Conservation (phyloP, 2,797 vertebrate genomes). For the Pipistrellus nathusii region DNA sequence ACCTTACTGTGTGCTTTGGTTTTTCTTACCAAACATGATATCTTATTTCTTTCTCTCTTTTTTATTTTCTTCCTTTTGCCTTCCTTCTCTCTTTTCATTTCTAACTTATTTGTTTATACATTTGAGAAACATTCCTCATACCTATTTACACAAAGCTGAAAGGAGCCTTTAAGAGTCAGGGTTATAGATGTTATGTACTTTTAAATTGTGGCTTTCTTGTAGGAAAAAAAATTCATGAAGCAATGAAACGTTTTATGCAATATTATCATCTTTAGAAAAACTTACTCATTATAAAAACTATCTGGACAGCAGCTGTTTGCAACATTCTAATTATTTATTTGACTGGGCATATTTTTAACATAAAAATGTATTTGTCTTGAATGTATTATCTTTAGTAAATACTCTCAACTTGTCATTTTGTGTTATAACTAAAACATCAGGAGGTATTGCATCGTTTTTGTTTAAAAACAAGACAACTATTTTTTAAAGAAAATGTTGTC, state of each 20-base stretch:
- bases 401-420: slow-evolving; percentile 64
- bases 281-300: slow-evolving; percentile 79
- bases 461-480: neutral
- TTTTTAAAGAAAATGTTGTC: neutral
- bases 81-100: neutral
- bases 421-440: slow-evolving; percentile 73
- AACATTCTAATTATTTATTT: slow-evolving; percentile 81
- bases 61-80: neutral
- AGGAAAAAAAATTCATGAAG: slow-evolving; percentile 77
- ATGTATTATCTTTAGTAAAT: slow-evolving; percentile 68
- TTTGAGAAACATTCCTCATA: neutral
- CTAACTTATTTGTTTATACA: slow-evolving; percentile 34
- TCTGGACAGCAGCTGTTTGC: slow-evolving; percentile 64
- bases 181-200: slow-evolving; percentile 74
- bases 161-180: slow-evolving; percentile 69
- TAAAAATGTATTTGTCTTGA: slow-evolving; percentile 76
- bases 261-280: slow-evolving; percentile 76
- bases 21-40: neutral
- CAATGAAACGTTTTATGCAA: slow-evolving; percentile 78
- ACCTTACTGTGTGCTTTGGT: neutral
- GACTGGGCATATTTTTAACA: slow-evolving; percentile 74
- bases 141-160: neutral
- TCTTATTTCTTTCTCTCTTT: neutral
- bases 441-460: slow-evolving; percentile 60
- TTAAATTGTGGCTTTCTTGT: slow-evolving; percentile 79